Conservation (phyloP, 2,113 vertebrate genomes). For the Chaetura pelagica region DNA sequence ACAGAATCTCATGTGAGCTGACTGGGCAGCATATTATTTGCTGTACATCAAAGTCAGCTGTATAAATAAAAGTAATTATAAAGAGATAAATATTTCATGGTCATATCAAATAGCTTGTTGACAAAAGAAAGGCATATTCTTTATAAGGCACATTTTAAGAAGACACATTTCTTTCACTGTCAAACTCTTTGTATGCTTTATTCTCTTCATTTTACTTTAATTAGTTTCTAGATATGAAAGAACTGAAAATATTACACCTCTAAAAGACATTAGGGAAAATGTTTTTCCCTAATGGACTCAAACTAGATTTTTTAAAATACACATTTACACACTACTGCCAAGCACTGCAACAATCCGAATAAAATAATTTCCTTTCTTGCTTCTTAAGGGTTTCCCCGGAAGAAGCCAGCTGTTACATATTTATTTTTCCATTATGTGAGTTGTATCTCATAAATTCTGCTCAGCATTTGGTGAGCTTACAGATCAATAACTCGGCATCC, state of each 20-base stretch:
- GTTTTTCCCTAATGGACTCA: neutral
- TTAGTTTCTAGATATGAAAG: constrained; percentile 11
- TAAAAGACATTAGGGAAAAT: constrained; percentile 10
- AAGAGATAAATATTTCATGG: constrained; percentile 5
- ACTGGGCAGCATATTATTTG: neutral
- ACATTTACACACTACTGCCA: constrained; percentile 39
- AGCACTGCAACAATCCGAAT: neutral
- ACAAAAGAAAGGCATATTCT: neutral
- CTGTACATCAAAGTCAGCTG: neutral
- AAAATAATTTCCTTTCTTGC: constrained; percentile 57
- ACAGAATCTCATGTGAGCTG: neutral
- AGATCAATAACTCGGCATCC: constrained; percentile 51
- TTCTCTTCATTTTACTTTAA: constrained; percentile 4
- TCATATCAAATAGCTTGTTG: neutral
- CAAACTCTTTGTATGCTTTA: neutral
- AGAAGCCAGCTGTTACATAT: constrained; percentile 70
- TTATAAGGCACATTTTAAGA: neutral
- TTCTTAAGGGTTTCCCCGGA: constrained; percentile 41
- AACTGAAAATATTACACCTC: neutral
- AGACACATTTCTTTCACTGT: neutral
- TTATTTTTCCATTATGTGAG: constrained; percentile 64
- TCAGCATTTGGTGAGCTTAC: constrained; percentile 50
- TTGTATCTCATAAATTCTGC: constrained; percentile 58
- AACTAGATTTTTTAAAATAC: constrained; percentile 19
- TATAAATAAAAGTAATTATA: constrained; percentile 17